A percentile compares a stretch with the other conserved stretches of the same genome.
These are phyloP conservation scores for Antrozous pallidus DNA, from an alignment of 2,797 vertebrate genomes.

Conservation along the genomic window DNA sequence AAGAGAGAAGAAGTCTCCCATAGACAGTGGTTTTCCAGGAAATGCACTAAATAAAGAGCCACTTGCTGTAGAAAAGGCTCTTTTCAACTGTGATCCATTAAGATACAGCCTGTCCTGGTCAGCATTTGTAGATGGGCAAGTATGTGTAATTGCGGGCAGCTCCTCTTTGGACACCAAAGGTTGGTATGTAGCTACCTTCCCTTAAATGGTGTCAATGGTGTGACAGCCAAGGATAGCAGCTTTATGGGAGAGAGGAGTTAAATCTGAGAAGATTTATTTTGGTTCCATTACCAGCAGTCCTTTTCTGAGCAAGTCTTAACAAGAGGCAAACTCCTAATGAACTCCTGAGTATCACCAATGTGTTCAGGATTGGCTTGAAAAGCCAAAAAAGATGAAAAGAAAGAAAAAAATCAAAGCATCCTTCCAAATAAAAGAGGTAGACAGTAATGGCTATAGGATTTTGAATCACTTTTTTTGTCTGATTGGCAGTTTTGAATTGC, in stretches of 20 bases:
- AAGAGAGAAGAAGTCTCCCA: neutral
- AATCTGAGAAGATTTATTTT: conserved; percentile 59
- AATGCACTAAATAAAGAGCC: neutral
- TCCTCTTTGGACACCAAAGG: neutral
- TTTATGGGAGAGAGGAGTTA: conserved; percentile 43
- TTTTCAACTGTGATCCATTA: neutral
- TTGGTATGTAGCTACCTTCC: conserved; percentile 4
- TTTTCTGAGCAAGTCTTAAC: conserved; percentile 41
- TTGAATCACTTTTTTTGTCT: conserved; percentile 20
- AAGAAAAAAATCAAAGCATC: conserved; percentile 67
- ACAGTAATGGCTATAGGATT: conserved; percentile 69
- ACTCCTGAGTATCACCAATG: conserved; percentile 49
- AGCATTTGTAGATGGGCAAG: neutral
- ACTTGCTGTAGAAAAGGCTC: neutral
- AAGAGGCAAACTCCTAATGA: conserved; percentile 30
- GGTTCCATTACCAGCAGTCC: neutral
- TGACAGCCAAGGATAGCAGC: neutral
- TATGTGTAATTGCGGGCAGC: neutral
- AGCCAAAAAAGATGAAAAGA: conserved; percentile 55
- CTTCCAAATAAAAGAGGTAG: conserved; percentile 69
- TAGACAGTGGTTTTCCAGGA: neutral
- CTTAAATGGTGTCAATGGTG: conserved; percentile 12
- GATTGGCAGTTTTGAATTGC: conserved; percentile 50
- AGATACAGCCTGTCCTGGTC: neutral
- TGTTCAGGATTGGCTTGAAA: conserved; percentile 63